Evolutionary conservation across 1,140 invertebrate genomes (phyloP), one percentile per base, ranked within the genome.

Genomic region (Lamellibrachia luymesi): DNA sequence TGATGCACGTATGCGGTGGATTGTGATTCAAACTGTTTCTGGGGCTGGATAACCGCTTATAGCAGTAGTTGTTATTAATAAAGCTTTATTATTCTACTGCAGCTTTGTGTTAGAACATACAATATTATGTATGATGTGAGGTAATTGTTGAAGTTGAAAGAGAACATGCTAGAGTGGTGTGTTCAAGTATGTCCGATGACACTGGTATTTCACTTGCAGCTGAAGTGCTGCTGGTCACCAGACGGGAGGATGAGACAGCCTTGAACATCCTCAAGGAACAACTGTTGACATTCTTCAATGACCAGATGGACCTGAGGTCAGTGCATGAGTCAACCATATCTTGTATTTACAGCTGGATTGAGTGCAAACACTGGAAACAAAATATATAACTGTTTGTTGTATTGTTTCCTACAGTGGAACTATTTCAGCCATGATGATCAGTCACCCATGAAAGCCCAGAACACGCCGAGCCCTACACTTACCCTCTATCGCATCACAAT

Each of bases 301-400:
- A 98, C 94, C 98, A 99, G 96, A 99, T 99, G 98, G 97, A 98
- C 94, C 96, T 98, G 1, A 97, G 98, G 97, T 97, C 95, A 92
- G 91, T 50, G 2, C 49, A 91, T 91, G 38, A 38, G 38, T 38
- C 38, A 38, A 38, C 2, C 17, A 91, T 5, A 49, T 22, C 91
- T 38, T 38, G 38, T 38, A 38, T 38, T 38, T 38, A 38, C 38
- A 38, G 38, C 38, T 38, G 38, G 38, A 38, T 38, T 38, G 38
- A 38, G 38, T 38, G 38, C 38, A 38, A 38, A 38, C 38, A 38
- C 38, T 38, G 38, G 0, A 38, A 38, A 38, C 38, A 38, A 38
- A 38, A 38, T 38, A 38, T 38, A 90, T 90, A 27, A 22, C 89
- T 90, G 17, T 22, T 90, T 90, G 17, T 22, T 90, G 89, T 27